These are phyloP conservation scores for Stichodactyla helianthus DNA, from an alignment of 64 coral and sea anemone species.

Conservation along the genomic window DNA sequence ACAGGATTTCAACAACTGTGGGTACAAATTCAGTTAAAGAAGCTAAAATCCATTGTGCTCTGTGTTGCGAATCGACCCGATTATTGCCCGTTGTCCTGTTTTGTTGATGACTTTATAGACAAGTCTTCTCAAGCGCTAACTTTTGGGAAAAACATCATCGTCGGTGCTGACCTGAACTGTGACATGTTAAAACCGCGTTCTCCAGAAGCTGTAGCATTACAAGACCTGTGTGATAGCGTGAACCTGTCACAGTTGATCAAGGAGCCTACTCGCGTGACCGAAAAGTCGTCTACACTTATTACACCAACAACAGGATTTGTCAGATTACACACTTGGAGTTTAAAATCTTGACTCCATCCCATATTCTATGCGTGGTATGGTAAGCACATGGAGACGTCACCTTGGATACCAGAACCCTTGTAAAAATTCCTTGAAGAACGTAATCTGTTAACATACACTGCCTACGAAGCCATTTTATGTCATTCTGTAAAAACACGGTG, in stretches of 20 bases:
- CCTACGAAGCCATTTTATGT: too few relatives aligned
- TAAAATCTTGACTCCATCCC: too few relatives aligned
- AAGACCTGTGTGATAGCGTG: conserved; percentile 12
- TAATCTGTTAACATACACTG: too few relatives aligned
- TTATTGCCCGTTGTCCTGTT: conserved; percentile 7
- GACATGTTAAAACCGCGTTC: background rate
- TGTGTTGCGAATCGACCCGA: conserved; percentile 20
- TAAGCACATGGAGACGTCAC: too few relatives aligned
- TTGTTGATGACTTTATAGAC: conserved; percentile 3
- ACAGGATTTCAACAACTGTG: conserved; percentile 14
- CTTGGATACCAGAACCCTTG: too few relatives aligned
- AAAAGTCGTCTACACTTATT: conserved; percentile 12
- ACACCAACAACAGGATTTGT: too few relatives aligned
- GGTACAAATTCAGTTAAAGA: conserved; percentile 19
- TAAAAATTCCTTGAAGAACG: too few relatives aligned
- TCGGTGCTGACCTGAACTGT: background rate
- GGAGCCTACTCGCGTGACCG: conserved; percentile 37
- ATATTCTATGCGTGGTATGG: too few relatives aligned
- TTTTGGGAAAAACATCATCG: conserved; percentile 11
- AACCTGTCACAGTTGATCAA: conserved; percentile 7
- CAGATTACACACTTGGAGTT: too few relatives aligned
- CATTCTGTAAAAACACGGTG: too few relatives aligned
- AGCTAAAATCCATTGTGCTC: conserved; percentile 20
- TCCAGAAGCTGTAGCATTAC: conserved; percentile 19
- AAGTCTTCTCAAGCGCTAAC: conserved; percentile 6